Evolutionary conservation across 2,888 invertebrate genomes (phyloP).

Genomic region (Craniophora ligustri): DNA sequence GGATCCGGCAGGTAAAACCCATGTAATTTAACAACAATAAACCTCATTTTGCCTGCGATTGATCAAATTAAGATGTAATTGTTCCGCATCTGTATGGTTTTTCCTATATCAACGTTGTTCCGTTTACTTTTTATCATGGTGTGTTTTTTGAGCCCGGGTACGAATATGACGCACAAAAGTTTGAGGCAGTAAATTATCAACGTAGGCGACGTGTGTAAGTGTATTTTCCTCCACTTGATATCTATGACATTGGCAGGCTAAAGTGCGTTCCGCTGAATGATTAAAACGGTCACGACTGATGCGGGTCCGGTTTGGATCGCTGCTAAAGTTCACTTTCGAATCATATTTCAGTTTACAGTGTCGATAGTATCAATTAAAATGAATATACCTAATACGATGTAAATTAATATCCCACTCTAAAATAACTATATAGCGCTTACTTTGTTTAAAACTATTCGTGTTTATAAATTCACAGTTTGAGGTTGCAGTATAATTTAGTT

Average conservation of each 20-base stretch:
- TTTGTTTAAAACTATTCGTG: constrained; percentile 41
- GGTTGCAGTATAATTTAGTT: constrained; percentile 56
- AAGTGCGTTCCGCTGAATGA: constrained; percentile 66
- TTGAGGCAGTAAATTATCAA: constrained; percentile 6
- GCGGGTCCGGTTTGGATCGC: constrained; percentile 55
- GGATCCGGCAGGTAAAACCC: constrained; percentile 56
- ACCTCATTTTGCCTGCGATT: constrained; percentile 21
- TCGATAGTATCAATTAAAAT: constrained; percentile 21
- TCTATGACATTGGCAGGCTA: constrained; percentile 65
- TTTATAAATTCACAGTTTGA: constrained; percentile 52
- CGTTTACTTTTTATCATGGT: constrained; percentile 5
- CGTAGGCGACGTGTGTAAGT: not conserved
- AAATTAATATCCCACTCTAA: constrained; percentile 22
- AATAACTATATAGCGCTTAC: constrained; percentile 13
- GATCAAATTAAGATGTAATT: constrained; percentile 34
- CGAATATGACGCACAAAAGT: constrained; percentile 12
- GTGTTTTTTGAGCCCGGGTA: not conserved
- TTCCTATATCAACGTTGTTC: constrained; percentile 6
- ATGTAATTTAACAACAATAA: constrained; percentile 37
- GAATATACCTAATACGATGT: constrained; percentile 13
- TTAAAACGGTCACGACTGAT: constrained; percentile 71
- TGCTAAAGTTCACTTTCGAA: constrained; percentile 59
- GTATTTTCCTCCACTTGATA: constrained; percentile 27
- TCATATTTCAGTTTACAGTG: constrained; percentile 37
- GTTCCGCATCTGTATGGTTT: constrained; percentile 4